phyloP scores from a whole-genome alignment of 2,888 invertebrate genomes.

The Andrena minutula region DNA sequence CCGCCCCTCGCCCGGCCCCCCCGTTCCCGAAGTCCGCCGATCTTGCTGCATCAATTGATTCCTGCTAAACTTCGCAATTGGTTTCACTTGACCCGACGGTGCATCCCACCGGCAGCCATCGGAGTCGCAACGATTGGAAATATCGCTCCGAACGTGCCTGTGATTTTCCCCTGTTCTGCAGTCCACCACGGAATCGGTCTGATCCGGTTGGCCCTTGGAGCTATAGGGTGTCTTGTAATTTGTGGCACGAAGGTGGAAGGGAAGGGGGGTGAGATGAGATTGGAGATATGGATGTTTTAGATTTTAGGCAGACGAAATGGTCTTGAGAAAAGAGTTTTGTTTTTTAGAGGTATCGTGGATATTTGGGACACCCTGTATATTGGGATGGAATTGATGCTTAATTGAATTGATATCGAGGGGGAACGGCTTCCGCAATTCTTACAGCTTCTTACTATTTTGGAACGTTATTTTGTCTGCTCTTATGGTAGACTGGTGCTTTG shows the following conservation, averaged over 20 bases:
- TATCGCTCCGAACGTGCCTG: constrained; percentile 10
- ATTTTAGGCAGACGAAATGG: not conserved
- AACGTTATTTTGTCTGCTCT: not conserved
- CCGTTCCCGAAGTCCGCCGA: constrained; percentile 7
- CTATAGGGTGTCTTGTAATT: not conserved
- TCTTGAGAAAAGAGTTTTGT: not conserved
- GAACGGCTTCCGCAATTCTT: constrained; percentile 4
- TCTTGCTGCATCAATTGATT: constrained; percentile 67
- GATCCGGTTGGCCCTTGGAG: not conserved
- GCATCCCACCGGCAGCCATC: constrained; percentile 35
- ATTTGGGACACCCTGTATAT: not conserved
- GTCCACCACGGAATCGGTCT: not conserved
- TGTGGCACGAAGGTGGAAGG: not conserved
- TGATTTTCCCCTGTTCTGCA: not conserved
- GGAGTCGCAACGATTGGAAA: constrained; percentile 33
- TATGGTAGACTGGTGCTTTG: not conserved
- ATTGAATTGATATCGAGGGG: not conserved
- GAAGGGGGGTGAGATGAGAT: too few relatives aligned
- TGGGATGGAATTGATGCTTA: not conserved
- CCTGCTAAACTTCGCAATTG: constrained; percentile 67
- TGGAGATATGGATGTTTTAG: too few relatives aligned
- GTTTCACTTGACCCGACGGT: constrained; percentile 69
- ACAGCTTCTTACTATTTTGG: not conserved
- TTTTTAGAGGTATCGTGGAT: not conserved
- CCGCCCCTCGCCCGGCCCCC: constrained; percentile 16